Evolutionary conservation across 2,797 vertebrate species (phyloP), one percentile per base, ranked within the genome.

Genomic region (Cyprinodon diabolis): DNA sequence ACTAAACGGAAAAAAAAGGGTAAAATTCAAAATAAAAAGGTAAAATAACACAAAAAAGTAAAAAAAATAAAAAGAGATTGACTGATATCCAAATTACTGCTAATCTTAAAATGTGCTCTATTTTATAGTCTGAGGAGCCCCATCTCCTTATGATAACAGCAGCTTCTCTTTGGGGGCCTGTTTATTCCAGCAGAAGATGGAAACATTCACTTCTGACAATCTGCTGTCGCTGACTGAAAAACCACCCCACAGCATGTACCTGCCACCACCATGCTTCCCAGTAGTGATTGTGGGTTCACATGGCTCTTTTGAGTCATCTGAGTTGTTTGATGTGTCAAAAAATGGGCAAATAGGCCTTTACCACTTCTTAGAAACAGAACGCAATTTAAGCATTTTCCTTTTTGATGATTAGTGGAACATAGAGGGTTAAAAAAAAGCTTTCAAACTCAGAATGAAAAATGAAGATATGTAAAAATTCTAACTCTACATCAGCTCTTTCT

Each of bases 401-500:
- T 21, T 63, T 63, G 21, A n/a, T 43, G 37, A 45, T 13, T 63
- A 21, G 21, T 45, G 21, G 12, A 23, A 47, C 21, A 47, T 15
- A 65, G 21, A 65, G 11, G 25, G 12, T 21, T 23, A 5, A 45
- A 47, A 66, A 7, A 66, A 66, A 47, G 6, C 21, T 23, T 66
- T 66, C 40, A 21, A 21, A n/a, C 5, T 1, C 19, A 10, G 11
- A 63, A 63, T 37, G 19, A 63, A 43, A 19, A n/a, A n/a, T 43
- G 10, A 63, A 43, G 11, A 63, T 43, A 37, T 63, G 40, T 13
- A 43, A 17, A 63, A 63, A n/a, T 37, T 21, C 37, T 43, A 76
- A 90, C 92, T 93, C 91, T 94, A 93, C 94, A 94, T 95, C 94
- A 94, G 94, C 94, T 95, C 95, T 91, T 92, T 94, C 87, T 92